Base-by-base conservation (phyloP, 2,113 vertebrate genomes). In the Haemorhous mexicanus region DNA sequence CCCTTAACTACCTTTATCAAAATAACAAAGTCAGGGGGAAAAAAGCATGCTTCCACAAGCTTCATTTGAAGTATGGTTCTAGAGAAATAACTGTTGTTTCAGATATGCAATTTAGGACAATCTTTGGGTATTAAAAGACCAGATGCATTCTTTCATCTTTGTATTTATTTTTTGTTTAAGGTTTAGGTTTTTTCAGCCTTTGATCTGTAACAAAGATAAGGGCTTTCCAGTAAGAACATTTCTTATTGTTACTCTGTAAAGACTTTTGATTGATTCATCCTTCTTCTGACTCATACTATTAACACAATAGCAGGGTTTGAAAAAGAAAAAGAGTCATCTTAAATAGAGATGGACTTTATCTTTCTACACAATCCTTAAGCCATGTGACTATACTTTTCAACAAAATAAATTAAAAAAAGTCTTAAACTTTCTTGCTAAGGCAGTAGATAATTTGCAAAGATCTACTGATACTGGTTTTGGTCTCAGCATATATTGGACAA, bases 281-380 rank as follows among this genome's bases (percentile, higher is more conserved):
- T 90, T 55, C 52, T 77, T 93, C 83, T 95, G 59, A 93, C 59
- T 93, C 72, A 79, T 20, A 39, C 41, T 90, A 89, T 90, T 68
- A 91, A 80, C 44, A 89, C 69, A 79, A 73, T 11, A 80, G 67
- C 59, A 91, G 46, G 15, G 46, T 59, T 66, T 80, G 50, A 76
- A 88, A 94, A 87, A 76, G 63, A 81, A 56, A 41, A 21, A 77
- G 35, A 80, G 43, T 70, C 35, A 86, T 47, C 47, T 91, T 82
- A 82, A 75, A 44, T 41, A 83, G 43, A 82, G 35, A 68, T 11
- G 27, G 4, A 75, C 7, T 75, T 81, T 49, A 13, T 61, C 23
- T 72, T 46, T 53, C 67, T 63, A 35, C 44, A 80, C 33, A 80
- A 26, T 39, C 43, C 11, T 77, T 86, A 44, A 44, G 32, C 20